Conservation (phyloP, 2,113 vertebrate genomes). For the Ptilorrhoa leucosticta region DNA sequence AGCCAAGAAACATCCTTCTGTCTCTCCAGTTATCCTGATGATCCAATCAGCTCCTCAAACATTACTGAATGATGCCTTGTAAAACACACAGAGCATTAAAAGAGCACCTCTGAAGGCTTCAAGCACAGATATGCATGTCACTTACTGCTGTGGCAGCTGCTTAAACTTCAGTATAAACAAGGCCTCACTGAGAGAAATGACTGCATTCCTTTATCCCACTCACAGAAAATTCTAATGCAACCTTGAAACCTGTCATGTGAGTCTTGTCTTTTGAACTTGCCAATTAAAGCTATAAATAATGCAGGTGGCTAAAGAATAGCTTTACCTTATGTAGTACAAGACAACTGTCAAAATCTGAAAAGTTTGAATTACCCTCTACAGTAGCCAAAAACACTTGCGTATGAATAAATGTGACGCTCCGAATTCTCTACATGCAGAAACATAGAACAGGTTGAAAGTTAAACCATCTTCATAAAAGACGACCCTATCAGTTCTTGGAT, state of each 20-base stretch:
- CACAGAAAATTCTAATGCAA: neutral
- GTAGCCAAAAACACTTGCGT: neutral
- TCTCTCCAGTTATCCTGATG: neutral
- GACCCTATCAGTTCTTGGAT: neutral
- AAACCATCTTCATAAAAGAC: neutral
- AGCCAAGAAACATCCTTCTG: neutral
- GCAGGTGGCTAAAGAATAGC: neutral
- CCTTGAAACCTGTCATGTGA: neutral
- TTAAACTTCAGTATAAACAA: neutral
- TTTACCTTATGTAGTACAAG: neutral
- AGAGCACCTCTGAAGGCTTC: neutral
- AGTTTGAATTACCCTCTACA: neutral
- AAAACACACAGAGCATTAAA: neutral
- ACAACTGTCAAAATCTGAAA: neutral
- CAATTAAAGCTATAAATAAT: neutral
- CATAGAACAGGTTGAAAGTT: neutral
- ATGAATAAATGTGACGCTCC: neutral
- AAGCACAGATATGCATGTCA: neutral
- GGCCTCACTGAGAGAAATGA: neutral
- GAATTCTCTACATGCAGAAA: neutral
- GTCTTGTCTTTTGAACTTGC: neutral
- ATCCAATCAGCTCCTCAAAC: neutral
- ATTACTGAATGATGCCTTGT: neutral
- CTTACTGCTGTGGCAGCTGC: neutral
- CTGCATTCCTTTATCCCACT: neutral